Evolutionary conservation across 2,113 vertebrate species (phyloP), one percentile per base, ranked within the genome.

Genomic region (Chauna torquata): DNA sequence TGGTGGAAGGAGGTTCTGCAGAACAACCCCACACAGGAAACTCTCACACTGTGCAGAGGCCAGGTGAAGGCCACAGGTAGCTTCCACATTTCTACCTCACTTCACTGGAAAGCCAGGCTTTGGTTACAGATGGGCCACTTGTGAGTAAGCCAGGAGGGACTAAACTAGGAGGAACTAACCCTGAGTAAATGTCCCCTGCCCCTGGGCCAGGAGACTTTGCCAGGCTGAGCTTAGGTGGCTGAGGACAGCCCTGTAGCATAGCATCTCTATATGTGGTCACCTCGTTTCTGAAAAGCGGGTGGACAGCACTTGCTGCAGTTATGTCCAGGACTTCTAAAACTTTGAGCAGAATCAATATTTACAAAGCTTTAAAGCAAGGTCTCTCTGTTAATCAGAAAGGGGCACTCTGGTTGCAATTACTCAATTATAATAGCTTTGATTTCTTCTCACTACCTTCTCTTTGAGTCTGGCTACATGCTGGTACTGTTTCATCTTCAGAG

Each of bases 1-100:
- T 95, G 78, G 66, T 93, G 84, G 89, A 86, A 96, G 49, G 45
- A 44, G n/a, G 15, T 28, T 87, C 84, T 80, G 70, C 38, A 79
- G 57, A 76, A 52, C 25, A 79, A 16, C 23, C 32, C 6, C 12
- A 5, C 15, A 44, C 11, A 69, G 54, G n/a, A 82, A 90, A n/a
- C 2, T 5, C 42, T 13, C 7, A 4, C 12, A 12, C n/a, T n/a
- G 16, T 16, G n/a, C 55, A 79, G 12, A 34, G 55, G 27, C 34
- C 23, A 22, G n/a, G 27, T 16, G 32, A 69, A 23, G 22, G 44
- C 32, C 66, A 44, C 4, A 24, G 58, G 28, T 25, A 17, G 8
- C 27, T 80, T 54, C 57, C n/a, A 64, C 22, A 9, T 30, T 76
- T 42, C 79, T 83, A 40, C 68, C 38, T 85, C 27, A n/a, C 38